Base-by-base conservation (phyloP, 2,797 vertebrate species). In the Coracias cyanogaster region DNA sequence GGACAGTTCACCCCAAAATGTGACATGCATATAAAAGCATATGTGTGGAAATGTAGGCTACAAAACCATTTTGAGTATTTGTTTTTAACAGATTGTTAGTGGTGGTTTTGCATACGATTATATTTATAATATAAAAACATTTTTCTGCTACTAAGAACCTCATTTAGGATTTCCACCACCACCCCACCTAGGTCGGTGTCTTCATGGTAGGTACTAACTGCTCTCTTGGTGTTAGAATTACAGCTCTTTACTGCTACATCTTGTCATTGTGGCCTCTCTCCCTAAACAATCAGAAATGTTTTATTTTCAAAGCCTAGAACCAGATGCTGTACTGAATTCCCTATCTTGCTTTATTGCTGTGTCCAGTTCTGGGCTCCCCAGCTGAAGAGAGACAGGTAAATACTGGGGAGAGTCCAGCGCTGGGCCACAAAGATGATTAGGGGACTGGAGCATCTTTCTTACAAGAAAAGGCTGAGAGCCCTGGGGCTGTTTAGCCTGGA, bases 11-110 rank as follows among this genome's bases (percentile, higher is more conserved):
- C 25, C 39, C 20, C 22, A 11, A 74, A 45, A 41, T 18, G 52
- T 3, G 7, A 61, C 2, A 0, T 2, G 4, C 35, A 1, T 66
- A 6, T 48, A 19, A 14, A 91, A 48, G n/a, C 3, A 6, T 20
- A 6, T 1, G 0, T 33, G 20, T 86, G 51, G 29, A 86, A 77
- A n/a, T 16, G 46, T 0, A 80, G 22, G 6, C 28, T 61, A 33
- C 15, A 78, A 52, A 49, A 7, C 0, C 2, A 12, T 39, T 55
- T 66, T 58, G 22, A 41, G 3, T 73, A 41, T 61, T 55, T 69
- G 20, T 29, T 17, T 15, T 51, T 45, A 51, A 55, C 20, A 28
- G 6, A 22, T n/a, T 62, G 5, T 37, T 61, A 57, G 7, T 26
- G 35, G 41, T 29, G 10, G 69, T 0, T 57, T 57, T 78, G 10